Evolutionary conservation across 2,113 vertebrate genomes (phyloP).

Genomic region (Azemiops feae): DNA sequence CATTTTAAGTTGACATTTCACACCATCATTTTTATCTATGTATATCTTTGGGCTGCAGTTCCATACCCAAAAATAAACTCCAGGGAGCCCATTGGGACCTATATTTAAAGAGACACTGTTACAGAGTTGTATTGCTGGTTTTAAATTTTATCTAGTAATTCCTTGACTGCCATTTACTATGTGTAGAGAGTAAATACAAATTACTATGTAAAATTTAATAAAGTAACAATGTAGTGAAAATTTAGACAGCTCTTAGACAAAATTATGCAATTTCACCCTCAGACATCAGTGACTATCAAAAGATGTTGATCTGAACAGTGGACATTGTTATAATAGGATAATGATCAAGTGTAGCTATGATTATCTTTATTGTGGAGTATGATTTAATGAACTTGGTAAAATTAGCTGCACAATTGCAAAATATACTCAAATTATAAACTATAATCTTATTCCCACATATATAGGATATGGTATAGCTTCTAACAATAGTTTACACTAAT

Average conservation of each 20-base stretch:
- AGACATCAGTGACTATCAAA: background rate
- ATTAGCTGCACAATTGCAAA: background rate
- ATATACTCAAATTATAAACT: background rate
- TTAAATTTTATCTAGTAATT: background rate
- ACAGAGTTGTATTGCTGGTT: background rate
- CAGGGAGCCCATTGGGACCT: background rate
- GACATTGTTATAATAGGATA: background rate
- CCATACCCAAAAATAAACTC: background rate
- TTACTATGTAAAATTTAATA: background rate
- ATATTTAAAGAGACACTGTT: background rate
- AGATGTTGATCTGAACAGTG: background rate
- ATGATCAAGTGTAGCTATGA: background rate
- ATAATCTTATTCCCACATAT: background rate
- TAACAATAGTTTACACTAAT: background rate
- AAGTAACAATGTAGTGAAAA: background rate
- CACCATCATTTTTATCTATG: background rate
- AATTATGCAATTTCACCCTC: background rate
- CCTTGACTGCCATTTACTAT: background rate
- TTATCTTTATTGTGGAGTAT: background rate
- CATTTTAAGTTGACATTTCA: background rate
- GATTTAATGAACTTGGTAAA: background rate
- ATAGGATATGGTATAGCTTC: background rate
- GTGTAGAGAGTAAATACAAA: background rate
- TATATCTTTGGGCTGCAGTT: background rate
- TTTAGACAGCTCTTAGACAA: background rate